Evolutionary conservation across 2,888 invertebrate genomes (phyloP).

Genomic region (Argyra leucocephala): DNA sequence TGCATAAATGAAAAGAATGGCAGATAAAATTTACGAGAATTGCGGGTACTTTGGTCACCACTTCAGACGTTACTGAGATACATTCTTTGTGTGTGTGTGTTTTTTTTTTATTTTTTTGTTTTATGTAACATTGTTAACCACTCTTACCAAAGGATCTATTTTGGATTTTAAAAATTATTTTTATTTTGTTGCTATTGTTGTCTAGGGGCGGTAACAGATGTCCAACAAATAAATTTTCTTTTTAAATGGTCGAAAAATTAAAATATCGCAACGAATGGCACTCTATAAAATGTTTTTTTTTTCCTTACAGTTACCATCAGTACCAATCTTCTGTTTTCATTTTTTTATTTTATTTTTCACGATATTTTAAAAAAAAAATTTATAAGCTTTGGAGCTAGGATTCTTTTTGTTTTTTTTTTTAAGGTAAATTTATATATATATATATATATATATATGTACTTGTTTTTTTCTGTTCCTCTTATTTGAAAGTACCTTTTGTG

Average conservation of each 20-base stretch:
- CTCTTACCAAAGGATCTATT: background rate
- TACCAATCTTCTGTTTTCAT: background rate
- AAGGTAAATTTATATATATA: too few species aligned
- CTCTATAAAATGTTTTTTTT: conserved; percentile 1
- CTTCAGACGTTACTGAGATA: background rate
- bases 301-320: background rate
- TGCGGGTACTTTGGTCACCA: conserved; percentile 3
- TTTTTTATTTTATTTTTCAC: background rate
- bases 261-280: conserved; percentile 1
- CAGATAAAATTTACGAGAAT: conserved; percentile 6
- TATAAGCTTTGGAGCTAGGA: too few species aligned
- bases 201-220: conserved; percentile 10
- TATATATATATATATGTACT: too few species aligned
- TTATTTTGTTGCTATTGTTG: background rate
- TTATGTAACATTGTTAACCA: background rate
- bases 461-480: too few species aligned
- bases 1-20: background rate
- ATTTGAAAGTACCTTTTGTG: too few species aligned
- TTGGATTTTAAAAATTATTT: conserved; percentile 30
- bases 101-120: background rate
- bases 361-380: too few species aligned
- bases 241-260: conserved; percentile 3
- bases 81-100: too few species aligned
- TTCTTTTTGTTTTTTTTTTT: too few species aligned
- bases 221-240: conserved; percentile 10